Percentiles rank a stretch among this genome's conserved stretches.
phyloP scores from a whole-genome alignment of 2,113 vertebrate species.

The Xyrauchen texanus region DNA sequence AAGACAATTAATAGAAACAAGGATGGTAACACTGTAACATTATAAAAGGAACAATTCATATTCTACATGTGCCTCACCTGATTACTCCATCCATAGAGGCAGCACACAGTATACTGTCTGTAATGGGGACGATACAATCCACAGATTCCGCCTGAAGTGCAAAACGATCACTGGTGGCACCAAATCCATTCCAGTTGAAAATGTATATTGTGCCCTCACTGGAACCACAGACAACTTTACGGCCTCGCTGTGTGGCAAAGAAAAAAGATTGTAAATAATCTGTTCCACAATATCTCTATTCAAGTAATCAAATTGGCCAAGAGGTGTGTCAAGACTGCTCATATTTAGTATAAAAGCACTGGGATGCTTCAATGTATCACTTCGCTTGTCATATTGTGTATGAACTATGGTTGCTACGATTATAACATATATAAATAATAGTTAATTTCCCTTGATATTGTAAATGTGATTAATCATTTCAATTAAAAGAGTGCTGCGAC shows the following conservation, averaged over 20 bases:
- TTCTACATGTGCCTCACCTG: slow-evolving; percentile 73
- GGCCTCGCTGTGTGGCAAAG: slow-evolving; percentile 75
- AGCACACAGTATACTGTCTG: slow-evolving; percentile 85
- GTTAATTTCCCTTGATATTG: no score
- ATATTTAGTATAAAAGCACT: no score
- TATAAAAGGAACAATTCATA: background rate
- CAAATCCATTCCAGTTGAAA: slow-evolving; percentile 96
- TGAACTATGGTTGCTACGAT: no score
- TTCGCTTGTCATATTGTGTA: no score
- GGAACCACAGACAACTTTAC: slow-evolving; percentile 90
- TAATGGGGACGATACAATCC: slow-evolving; percentile 86
- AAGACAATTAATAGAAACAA: background rate
- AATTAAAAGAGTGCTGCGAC: no score
- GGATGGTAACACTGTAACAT: no score
- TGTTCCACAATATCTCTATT: no score
- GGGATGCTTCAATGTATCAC: no score
- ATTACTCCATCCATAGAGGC: slow-evolving; percentile 90
- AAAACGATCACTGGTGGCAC: slow-evolving; percentile 93
- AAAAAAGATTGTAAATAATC: background rate
- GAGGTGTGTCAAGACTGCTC: no score
- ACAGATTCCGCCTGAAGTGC: slow-evolving; percentile 85
- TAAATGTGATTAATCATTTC: no score
- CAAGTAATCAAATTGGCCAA: no score
- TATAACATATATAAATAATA: no score
- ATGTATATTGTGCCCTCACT: slow-evolving; percentile 91